A percentile compares a stretch with the other conserved stretches of the same genome.
Conservation (phyloP, 2,797 vertebrate species). For the Gallinago stenura region DNA sequence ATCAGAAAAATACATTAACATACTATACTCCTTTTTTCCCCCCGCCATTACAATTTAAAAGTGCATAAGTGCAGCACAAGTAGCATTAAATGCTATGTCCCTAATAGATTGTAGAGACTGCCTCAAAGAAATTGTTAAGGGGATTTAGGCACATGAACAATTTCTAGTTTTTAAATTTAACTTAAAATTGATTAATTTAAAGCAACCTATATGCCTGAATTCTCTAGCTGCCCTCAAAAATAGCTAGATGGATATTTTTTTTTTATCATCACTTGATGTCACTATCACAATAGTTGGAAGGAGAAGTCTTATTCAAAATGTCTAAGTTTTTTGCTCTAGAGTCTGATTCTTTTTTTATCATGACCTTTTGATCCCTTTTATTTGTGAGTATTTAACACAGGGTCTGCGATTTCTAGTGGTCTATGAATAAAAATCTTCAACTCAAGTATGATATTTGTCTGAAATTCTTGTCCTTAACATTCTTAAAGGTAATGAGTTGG, state of each 20-base stretch:
- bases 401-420: not conserved
- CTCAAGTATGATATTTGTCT: not conserved
- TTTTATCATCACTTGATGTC: not conserved
- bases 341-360: not conserved
- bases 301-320: not conserved
- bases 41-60: not conserved
- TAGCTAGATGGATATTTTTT: not conserved
- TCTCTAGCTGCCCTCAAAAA: not conserved
- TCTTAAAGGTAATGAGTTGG: not conserved
- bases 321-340: not conserved
- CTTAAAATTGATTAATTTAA: not conserved
- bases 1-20: not conserved
- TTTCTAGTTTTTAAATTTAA: not conserved
- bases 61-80: not conserved
- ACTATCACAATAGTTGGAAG: not conserved
- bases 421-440: not conserved
- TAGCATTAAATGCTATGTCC: fast-evolving
- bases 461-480: not conserved
- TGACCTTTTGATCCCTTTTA: not conserved
- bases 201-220: not conserved
- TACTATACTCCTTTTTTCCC: not conserved
- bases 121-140: not conserved
- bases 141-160: not conserved
- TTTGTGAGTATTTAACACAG: not conserved
- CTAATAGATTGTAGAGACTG: not conserved